phyloP scores from a whole-genome alignment of 2,797 vertebrate genomes.

The Sebastiscus tertius region DNA sequence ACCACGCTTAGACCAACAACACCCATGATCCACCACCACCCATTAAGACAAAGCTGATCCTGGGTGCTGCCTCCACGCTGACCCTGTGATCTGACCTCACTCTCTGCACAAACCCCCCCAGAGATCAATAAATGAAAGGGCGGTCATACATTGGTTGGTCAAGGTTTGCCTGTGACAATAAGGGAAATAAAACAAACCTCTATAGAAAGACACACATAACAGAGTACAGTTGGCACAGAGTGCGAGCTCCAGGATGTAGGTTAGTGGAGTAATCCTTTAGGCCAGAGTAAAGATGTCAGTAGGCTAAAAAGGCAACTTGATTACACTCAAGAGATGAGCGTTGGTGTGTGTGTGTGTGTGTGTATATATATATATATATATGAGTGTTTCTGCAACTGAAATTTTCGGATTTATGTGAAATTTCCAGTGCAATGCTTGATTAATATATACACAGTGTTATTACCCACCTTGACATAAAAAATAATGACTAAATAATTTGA shows the following conservation, averaged over 20 bases:
- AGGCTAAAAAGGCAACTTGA: slow-evolving; percentile 60
- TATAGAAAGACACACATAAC: background rate
- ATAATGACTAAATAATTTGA: no score
- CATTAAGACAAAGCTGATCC: background rate
- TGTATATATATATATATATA: no score
- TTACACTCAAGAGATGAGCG: slow-evolving; percentile 6
- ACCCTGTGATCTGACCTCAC: slow-evolving; percentile 43
- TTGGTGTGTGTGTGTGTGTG: background rate
- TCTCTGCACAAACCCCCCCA: background rate
- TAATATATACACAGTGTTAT: no score
- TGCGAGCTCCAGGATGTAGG: slow-evolving; percentile 69
- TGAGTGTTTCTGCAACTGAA: background rate
- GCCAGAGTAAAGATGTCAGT: slow-evolving; percentile 74
- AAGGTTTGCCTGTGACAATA: slow-evolving; percentile 5
- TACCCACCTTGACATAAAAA: no score
- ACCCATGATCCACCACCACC: background rate
- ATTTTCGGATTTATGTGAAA: no score
- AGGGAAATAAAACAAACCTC: background rate
- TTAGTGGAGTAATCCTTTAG: slow-evolving; percentile 82
- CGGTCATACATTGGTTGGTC: background rate
- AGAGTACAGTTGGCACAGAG: slow-evolving; percentile 53
- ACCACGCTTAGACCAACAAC: background rate
- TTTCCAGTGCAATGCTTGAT: no score
- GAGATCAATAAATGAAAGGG: slow-evolving; percentile 48
- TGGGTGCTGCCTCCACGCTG: slow-evolving; percentile 1